Base-by-base conservation (phyloP, 2,888 invertebrate species). In the Lacanobia oleracea region DNA sequence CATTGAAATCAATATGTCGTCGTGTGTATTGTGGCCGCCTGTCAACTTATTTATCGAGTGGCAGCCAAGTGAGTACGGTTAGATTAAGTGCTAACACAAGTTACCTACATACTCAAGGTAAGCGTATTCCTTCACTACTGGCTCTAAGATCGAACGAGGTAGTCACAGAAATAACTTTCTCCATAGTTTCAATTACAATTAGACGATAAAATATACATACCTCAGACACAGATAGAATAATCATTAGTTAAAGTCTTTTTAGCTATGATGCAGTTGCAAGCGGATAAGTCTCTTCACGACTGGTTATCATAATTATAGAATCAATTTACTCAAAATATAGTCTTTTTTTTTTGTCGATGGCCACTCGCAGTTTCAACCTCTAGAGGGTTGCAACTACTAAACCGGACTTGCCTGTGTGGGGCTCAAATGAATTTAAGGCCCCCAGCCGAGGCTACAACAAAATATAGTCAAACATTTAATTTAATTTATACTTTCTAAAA, bases 101-200 rank as follows among this genome's bases (percentile, higher is more conserved):
- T 80, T 85, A 77, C 87, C 86, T 87, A 86, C 82, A 79, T 86
- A 84, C 65, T 70, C 75, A 84, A 83, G 83, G 85, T 37, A 82
- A 81, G 72, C 66, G 64, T 74, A 78, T 54, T 59, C 59, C 73
- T 74, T 78, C 56, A 60, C 68, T 21, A 75, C 67, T 45, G 45
- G 33, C 62, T 67, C 70, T 56, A 69, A 51, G 43, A 59, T 68
- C 68, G 60, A 68, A 51, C 51, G 27, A 65, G 33, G 48, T 53
- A 50, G 43, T 27, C 68, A 43, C 50, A 68, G 33, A 56, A 66
- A 66, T 69, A 60, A 82, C 79, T 82, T 80, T 80, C 79, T 64
- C 79, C 56, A 54, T 67, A 64, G 40, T 66, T 63, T 68, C 64
- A 72, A 82, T 69, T 75, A 72, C 71, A 57, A 75, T 63, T 61